Base-by-base conservation (phyloP, 2,888 invertebrate genomes). In the Ophion costatus region DNA sequence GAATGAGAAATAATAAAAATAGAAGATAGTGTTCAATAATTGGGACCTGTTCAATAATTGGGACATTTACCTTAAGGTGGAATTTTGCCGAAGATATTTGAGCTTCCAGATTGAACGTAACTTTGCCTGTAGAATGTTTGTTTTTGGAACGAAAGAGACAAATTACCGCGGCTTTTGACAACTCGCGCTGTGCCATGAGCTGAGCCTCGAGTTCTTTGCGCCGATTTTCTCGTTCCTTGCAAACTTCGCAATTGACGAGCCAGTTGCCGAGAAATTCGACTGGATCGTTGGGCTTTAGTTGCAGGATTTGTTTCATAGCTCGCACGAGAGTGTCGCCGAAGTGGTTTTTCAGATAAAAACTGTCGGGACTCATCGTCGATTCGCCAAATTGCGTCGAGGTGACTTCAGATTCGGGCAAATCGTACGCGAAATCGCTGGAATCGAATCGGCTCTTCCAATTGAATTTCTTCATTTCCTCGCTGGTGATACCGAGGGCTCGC, bases 201-300 rank as follows among this genome's bases (percentile, higher is more conserved):
- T 89, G 88, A 4, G 79, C 67, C n/a, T 89, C 80, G 20, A 84
- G 75, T 56, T 89, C 84, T 9, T 45, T 56, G 42, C 63, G 76
- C 64, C 73, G 78, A 17, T 73, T 70, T 7, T 66, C 64, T 1
- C 73, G 29, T 20, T 94, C 94, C 86, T 94, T 93, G 86, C 93
- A 94, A 87, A 93, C 94, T 66, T 94, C 91, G 88, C 94, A 94
- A 89, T 94, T 94, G 77, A 94, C 92, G 9, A 95, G 89, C 94
- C 94, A 95, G 86, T 94, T 94, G 2, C 93, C 94, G 29, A 95
- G 88, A 86, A 94, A 95, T 87, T 94, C 94, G 20, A 95, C 93
- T 0, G 95, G 95, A 89, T 95, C 94, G 67, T 88, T 82, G 1
- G 95, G 95, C 86, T 94, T 94, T 80, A 93, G 94, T 2, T 93